Evolutionary conservation across 2,888 invertebrate species (phyloP).

Genomic region (Syrista parreyssii): DNA sequence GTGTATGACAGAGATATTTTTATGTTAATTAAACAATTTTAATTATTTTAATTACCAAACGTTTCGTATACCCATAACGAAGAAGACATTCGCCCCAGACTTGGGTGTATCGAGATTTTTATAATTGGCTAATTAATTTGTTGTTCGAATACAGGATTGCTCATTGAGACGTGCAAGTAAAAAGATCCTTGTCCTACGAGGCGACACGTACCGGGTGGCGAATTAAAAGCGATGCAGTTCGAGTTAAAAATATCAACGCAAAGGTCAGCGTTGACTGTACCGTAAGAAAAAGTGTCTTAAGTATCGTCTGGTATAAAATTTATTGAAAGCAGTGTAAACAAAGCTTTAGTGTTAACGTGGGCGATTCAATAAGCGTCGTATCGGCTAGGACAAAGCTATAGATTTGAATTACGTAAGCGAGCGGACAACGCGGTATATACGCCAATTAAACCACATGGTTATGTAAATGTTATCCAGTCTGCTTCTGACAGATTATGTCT

Average conservation of each 20-base stretch:
- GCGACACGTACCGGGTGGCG: neutral
- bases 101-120: conserved; percentile 28
- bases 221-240: neutral
- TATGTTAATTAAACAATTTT: neutral
- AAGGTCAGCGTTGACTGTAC: neutral
- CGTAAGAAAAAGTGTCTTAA: neutral
- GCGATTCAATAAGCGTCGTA: neutral
- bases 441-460: conserved; percentile 52
- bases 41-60: neutral
- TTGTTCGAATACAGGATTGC: conserved; percentile 35
- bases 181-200: neutral
- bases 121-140: conserved; percentile 50
- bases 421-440: conserved; percentile 34
- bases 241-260: neutral
- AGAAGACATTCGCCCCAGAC: neutral
- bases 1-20: neutral
- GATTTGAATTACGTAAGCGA: conserved; percentile 39
- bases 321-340: neutral
- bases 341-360: neutral
- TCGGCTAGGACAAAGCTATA: neutral
- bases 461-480: conserved; percentile 51
- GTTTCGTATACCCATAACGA: neutral
- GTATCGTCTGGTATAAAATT: neutral
- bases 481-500: conserved; percentile 53
- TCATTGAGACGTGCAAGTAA: conserved; percentile 19